Conservation (phyloP, 2,113 vertebrate species). For the Microcebus griseorufus region DNA sequence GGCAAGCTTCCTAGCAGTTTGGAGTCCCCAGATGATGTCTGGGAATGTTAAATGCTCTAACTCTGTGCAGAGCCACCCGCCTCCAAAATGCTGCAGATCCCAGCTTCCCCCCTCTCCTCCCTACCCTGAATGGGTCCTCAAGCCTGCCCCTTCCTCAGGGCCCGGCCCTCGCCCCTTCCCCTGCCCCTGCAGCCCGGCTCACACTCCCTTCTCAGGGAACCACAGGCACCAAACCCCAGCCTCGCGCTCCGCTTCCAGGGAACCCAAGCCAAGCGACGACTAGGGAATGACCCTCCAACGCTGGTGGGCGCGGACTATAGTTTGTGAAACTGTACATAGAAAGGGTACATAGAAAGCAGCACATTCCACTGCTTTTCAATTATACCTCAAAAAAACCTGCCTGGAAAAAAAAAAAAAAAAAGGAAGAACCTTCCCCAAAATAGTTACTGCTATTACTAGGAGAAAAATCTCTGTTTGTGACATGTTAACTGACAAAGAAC, state of each 20-base stretch:
- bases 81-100: background rate
- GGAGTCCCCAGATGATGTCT: background rate
- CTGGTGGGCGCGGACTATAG: no score
- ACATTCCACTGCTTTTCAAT: background rate
- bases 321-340: background rate
- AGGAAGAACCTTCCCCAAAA: background rate
- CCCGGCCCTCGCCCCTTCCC: background rate
- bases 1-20: background rate
- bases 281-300: background rate
- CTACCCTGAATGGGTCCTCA: background rate
- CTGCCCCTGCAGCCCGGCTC: background rate
- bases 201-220: background rate
- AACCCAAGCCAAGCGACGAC: background rate
- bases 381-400: background rate
- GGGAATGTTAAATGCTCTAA: background rate
- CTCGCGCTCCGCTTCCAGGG: background rate
- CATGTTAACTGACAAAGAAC: background rate
- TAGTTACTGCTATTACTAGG: background rate
- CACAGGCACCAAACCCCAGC: background rate
- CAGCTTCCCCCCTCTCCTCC: background rate
- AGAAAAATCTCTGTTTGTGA: background rate
- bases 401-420: background rate
- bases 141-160: background rate
- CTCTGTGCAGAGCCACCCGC: background rate
- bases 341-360: no score